A percentile compares a stretch with the other conserved stretches of the same genome.
phyloP scores from a whole-genome alignment of 2,113 vertebrate genomes.

The Misgurnus anguillicaudatus region DNA sequence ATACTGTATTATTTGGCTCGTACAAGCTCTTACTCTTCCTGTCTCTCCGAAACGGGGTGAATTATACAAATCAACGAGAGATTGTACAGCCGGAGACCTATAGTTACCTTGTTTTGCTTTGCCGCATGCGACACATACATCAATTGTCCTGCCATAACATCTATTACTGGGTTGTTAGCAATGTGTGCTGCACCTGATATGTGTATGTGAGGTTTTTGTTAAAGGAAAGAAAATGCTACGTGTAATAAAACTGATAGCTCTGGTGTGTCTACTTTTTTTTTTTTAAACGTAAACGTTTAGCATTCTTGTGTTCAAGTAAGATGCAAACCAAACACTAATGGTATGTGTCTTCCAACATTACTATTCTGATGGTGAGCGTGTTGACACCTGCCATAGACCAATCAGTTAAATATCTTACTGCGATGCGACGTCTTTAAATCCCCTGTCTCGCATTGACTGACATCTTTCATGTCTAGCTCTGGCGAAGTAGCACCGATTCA shows the following conservation, averaged over 20 bases:
- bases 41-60: constrained; percentile 11
- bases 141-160: not conserved
- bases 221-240: not conserved
- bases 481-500: constrained; percentile 46
- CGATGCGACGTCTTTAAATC: constrained; percentile 51
- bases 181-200: not conserved
- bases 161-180: not conserved
- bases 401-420: constrained; percentile 56
- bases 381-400: constrained; percentile 57
- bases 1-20: constrained; percentile 64
- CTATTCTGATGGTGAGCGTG: constrained; percentile 53
- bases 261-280: too few relatives aligned
- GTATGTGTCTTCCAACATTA: constrained; percentile 58
- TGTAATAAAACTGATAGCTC: not conserved
- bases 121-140: not conserved
- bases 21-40: not conserved
- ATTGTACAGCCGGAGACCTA: constrained; percentile 9
- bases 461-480: constrained; percentile 46
- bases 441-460: constrained; percentile 52
- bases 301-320: constrained; percentile 40
- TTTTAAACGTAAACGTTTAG: constrained; percentile 10
- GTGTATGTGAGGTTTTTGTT: not conserved
- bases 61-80: constrained; percentile 33
- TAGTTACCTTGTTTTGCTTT: constrained; percentile 14
- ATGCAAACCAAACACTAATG: constrained; percentile 44